Percentiles rank a stretch among this genome's conserved stretches.
Evolutionary conservation across 2,113 vertebrate genomes (phyloP).

Genomic region (Eulemur rufifrons): DNA sequence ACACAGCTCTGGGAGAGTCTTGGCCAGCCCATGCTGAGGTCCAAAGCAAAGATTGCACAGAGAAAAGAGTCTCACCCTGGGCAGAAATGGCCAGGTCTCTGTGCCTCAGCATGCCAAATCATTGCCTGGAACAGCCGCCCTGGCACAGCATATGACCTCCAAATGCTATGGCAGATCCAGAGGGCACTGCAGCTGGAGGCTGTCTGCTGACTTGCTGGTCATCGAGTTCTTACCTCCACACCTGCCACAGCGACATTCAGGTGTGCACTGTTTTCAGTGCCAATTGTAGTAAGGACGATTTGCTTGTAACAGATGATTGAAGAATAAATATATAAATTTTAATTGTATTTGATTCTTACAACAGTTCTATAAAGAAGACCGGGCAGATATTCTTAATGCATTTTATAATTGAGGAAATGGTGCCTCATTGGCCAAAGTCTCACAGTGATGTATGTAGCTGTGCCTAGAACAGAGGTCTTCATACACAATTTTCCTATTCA

Average conservation of each 20-base stretch:
- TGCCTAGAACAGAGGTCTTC: neutral
- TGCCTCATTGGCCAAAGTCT: neutral
- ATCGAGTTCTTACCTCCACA: neutral
- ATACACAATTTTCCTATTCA: neutral
- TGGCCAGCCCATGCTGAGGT: rapidly evolving
- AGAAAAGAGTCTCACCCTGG: neutral
- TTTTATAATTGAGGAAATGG: neutral
- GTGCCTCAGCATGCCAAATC: neutral
- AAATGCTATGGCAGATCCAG: no score
- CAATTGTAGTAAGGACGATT: neutral
- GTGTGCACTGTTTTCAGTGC: neutral
- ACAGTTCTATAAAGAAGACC: neutral
- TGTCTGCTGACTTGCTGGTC: neutral
- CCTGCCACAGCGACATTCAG: neutral
- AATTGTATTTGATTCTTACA: neutral
- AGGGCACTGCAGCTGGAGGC: neutral
- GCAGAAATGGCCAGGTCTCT: neutral
- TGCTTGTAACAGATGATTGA: neutral
- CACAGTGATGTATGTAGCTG: neutral
- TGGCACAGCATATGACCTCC: neutral
- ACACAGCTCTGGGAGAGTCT: neutral
- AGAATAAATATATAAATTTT: neutral
- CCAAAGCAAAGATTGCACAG: neutral
- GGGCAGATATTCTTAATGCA: neutral
- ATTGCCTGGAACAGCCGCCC: neutral